Conservation (phyloP, 2,888 invertebrate species). For the Mythimna lalbum region DNA sequence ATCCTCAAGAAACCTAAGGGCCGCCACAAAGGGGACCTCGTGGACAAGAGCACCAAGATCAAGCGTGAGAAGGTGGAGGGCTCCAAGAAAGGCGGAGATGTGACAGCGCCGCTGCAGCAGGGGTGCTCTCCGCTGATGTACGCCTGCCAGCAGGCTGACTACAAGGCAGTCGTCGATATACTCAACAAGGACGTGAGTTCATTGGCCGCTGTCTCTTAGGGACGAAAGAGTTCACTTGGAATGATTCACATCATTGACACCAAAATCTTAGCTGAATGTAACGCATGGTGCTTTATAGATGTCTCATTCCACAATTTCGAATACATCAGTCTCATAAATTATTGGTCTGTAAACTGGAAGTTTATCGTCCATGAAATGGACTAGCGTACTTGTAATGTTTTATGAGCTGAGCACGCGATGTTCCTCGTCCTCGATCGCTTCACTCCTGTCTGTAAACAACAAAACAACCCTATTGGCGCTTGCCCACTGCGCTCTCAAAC, state of each 20-base stretch:
- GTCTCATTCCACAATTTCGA: slow-evolving; percentile 10
- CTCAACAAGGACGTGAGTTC: slow-evolving; percentile 94
- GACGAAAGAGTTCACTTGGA: slow-evolving; percentile 28
- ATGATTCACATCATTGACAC: slow-evolving; percentile 27
- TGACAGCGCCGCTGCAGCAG: slow-evolving; percentile 87
- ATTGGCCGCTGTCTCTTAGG: slow-evolving; percentile 21
- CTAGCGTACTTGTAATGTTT: slow-evolving; percentile 71
- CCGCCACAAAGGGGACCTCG: slow-evolving; percentile 81
- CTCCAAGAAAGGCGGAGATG: slow-evolving; percentile 80
- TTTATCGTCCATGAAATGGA: slow-evolving; percentile 69
- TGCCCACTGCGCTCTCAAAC: slow-evolving; percentile 36
- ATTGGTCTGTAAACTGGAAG: slow-evolving; percentile 32
- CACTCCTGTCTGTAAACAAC: slow-evolving; percentile 78
- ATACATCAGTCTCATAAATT: slow-evolving; percentile 27
- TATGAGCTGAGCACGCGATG: slow-evolving; percentile 80
- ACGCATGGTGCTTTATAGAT: slow-evolving; percentile 30
- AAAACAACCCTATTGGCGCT: slow-evolving; percentile 75
- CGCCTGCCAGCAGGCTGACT: slow-evolving; percentile 97
- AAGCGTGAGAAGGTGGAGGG: slow-evolving; percentile 85
- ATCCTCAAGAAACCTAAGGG: slow-evolving; percentile 86
- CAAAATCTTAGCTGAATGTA: slow-evolving; percentile 9
- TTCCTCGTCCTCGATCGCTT: slow-evolving; percentile 70
- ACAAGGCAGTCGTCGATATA: slow-evolving; percentile 93
- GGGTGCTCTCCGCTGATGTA: slow-evolving; percentile 97
- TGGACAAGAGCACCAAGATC: slow-evolving; percentile 87